phyloP scores from a whole-genome alignment of 2,888 invertebrate genomes.

The Taphrorychus bicolor region DNA sequence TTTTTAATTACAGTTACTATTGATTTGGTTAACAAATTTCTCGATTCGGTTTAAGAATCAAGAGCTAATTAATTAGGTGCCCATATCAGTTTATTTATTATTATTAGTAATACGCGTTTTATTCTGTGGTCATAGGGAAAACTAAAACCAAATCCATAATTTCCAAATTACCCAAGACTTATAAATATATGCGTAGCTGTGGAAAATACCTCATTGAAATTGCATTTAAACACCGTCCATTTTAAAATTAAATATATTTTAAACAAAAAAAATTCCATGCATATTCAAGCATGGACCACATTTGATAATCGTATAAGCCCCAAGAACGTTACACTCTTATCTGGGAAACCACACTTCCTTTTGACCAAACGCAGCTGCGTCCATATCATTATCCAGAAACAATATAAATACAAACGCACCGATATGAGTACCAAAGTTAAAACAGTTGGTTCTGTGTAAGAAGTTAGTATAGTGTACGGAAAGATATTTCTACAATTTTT shows the following conservation, averaged over 20 bases:
- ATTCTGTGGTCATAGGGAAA: too few species aligned
- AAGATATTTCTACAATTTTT: too few species aligned
- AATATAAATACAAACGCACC: slow-evolving; percentile 19
- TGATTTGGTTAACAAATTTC: too few species aligned
- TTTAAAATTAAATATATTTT: too few species aligned
- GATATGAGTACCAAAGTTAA: neutral
- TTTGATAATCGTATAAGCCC: slow-evolving; percentile 7
- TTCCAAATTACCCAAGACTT: neutral
- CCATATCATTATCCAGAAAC: slow-evolving; percentile 24
- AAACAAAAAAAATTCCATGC: neutral
- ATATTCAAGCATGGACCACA: slow-evolving; percentile 5
- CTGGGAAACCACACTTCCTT: slow-evolving; percentile 39
- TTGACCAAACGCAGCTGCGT: slow-evolving; percentile 32
- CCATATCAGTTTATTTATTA: too few species aligned
- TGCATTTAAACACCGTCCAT: too few species aligned
- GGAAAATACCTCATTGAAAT: neutral
- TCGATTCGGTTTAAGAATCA: too few species aligned
- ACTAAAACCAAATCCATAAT: too few species aligned
- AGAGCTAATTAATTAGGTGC: too few species aligned
- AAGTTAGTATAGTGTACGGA: too few species aligned
- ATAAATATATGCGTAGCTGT: slow-evolving; percentile 2
- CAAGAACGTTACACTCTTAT: slow-evolving; percentile 25
- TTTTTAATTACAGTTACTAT: too few species aligned
- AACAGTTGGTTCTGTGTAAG: neutral
- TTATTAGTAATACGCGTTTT: too few species aligned